Evolutionary conservation across 1,140 invertebrate genomes (phyloP).

Genomic region (Drosophila parvula): DNA sequence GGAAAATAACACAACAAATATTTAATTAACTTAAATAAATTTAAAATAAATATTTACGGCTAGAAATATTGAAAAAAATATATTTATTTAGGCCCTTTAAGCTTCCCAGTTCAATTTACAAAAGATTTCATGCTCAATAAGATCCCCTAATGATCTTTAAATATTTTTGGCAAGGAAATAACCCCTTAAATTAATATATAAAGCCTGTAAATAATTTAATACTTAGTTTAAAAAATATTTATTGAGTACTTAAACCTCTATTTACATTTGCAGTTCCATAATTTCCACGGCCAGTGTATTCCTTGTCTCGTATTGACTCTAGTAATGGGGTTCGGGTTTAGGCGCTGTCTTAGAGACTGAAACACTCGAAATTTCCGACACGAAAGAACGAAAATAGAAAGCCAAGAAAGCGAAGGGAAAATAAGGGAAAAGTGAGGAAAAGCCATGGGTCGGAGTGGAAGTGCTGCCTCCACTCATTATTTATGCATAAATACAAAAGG

Average conservation of each 20-base stretch:
- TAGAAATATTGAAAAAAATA: not conserved
- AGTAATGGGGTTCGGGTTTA: conserved; percentile 57
- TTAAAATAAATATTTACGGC: not conserved
- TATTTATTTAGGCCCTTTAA: not conserved
- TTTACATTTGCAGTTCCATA: not conserved
- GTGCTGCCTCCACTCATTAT: conserved; percentile 63
- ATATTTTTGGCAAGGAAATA: not conserved
- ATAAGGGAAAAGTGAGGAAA: not conserved
- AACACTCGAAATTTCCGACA: conserved; percentile 59
- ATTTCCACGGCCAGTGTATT: not conserved
- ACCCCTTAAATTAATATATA: not conserved
- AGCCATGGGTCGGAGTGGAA: not conserved
- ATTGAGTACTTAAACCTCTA: not conserved
- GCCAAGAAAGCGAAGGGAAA: conserved; percentile 1
- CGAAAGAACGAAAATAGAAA: conserved; percentile 34
- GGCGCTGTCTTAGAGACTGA: conserved; percentile 29
- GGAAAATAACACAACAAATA: too few species aligned
- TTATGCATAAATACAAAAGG: conserved; percentile 82
- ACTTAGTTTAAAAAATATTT: not conserved
- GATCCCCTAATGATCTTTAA: accelerated
- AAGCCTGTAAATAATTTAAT: not conserved
- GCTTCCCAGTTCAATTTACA: not conserved
- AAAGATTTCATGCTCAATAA: not conserved
- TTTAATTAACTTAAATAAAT: not conserved
- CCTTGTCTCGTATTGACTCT: conserved; percentile 56